phyloP scores from a whole-genome alignment of 2,113 vertebrate genomes.

The Guaruba guarouba region DNA sequence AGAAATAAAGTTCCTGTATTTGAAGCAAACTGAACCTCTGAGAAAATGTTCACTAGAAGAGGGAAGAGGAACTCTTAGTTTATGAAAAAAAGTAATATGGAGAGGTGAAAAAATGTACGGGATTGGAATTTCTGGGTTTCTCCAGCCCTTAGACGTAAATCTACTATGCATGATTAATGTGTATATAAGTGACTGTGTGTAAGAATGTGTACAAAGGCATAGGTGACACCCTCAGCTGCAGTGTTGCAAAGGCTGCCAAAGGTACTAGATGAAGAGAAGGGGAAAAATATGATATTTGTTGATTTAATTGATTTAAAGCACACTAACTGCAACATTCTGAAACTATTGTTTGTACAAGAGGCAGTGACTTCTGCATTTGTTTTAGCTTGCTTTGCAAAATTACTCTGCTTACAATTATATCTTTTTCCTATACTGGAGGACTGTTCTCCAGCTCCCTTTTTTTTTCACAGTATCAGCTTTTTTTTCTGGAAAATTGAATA shows the following conservation, averaged over 20 bases:
- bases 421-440: background rate
- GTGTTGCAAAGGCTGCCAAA: background rate
- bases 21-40: background rate
- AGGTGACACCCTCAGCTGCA: background rate
- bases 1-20: constrained; percentile 1
- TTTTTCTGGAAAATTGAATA: background rate
- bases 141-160: background rate
- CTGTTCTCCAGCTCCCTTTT: background rate
- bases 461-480: background rate
- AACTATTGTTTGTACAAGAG: background rate
- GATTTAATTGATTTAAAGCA: background rate
- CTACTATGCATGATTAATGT: rapidly evolving
- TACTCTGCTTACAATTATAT: background rate
- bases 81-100: background rate
- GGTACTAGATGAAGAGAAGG: background rate
- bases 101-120: background rate
- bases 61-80: background rate
- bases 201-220: background rate
- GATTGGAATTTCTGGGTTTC: background rate
- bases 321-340: background rate
- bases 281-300: background rate
- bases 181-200: background rate
- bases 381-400: background rate
- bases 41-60: background rate
- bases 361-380: background rate